Evolutionary conservation across 2,113 vertebrate genomes (phyloP).

Genomic region (Setophaga petechia): DNA sequence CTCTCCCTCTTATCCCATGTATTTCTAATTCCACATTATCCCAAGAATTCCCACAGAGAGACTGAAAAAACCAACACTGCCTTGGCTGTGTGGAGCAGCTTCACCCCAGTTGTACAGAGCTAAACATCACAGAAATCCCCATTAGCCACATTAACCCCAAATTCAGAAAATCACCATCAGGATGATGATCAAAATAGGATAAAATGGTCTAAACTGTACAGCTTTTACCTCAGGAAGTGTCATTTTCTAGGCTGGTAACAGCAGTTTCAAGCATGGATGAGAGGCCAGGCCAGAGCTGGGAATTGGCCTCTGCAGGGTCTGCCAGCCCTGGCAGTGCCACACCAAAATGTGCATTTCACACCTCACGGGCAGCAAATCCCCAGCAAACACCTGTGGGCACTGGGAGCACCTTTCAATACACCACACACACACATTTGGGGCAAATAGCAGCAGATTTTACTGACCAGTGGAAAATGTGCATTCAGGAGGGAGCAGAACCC

Average conservation of each 20-base stretch:
- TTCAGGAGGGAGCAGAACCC: background rate
- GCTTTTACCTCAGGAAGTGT: background rate
- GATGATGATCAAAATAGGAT: background rate
- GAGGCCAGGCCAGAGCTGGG: background rate
- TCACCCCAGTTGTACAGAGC: background rate
- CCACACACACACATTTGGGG: background rate
- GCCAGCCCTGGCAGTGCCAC: background rate
- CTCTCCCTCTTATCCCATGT: background rate
- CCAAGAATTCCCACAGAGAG: background rate
- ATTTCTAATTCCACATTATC: background rate
- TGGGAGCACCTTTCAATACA: background rate
- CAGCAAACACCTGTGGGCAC: background rate
- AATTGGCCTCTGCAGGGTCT: background rate
- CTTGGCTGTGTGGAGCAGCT: background rate
- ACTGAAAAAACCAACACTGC: background rate
- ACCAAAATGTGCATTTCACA: background rate
- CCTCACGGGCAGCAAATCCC: background rate
- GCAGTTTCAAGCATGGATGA: accelerated
- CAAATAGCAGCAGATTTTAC: background rate
- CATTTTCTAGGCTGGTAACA: background rate
- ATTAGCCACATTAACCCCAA: background rate
- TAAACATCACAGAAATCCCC: background rate
- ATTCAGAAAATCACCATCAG: background rate
- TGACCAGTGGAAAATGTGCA: background rate
- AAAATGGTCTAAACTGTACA: background rate